Conservation (phyloP, 2,797 vertebrate species). For the Falco cherrug region DNA sequence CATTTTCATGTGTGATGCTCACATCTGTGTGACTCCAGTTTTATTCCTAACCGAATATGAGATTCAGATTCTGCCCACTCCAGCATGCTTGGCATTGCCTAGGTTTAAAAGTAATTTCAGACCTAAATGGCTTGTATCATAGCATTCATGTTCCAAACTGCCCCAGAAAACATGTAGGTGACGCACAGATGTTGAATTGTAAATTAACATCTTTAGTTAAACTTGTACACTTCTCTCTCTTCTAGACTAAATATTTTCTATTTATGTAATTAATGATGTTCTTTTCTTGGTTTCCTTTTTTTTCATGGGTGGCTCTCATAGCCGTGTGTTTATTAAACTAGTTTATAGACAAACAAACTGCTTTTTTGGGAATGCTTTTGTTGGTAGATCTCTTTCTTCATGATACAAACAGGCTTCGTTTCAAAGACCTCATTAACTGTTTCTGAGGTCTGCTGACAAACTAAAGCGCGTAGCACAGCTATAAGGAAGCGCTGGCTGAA, state of each 20-base stretch:
- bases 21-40: background rate
- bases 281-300: background rate
- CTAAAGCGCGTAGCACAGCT: background rate
- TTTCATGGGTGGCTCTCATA: background rate
- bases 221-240: background rate
- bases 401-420: background rate
- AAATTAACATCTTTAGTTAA: background rate
- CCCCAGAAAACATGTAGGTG: background rate
- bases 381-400: background rate
- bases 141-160: background rate
- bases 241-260: slow-evolving; percentile 14
- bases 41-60: background rate
- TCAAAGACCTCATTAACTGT: background rate
- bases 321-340: too few relatives aligned
- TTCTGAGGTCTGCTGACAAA: background rate
- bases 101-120: background rate
- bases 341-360: background rate
- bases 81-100: background rate
- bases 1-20: background rate
- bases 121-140: background rate
- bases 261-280: background rate
- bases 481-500: background rate
- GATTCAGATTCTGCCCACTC: background rate
- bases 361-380: background rate
- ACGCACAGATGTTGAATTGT: background rate